A percentile compares a stretch with the other conserved stretches of the same genome.
Conservation (phyloP, 1,140 invertebrate genomes). For the Scylla paramamosain region DNA sequence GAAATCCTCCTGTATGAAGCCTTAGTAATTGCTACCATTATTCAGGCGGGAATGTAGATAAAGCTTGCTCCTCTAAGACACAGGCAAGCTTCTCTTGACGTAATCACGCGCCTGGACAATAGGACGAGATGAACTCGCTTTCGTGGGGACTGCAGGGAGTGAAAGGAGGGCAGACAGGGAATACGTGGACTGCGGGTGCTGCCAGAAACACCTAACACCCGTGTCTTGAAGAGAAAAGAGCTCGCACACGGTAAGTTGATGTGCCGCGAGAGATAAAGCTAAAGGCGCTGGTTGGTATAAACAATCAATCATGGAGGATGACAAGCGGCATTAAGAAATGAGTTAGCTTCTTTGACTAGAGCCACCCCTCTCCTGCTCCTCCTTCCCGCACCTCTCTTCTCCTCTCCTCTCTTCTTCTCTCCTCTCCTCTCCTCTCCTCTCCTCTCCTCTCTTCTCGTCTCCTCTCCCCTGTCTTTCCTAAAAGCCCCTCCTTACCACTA, state of each 20-base stretch:
- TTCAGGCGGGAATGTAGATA: not conserved
- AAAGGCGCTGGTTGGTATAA: not conserved
- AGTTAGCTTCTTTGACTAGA: not conserved
- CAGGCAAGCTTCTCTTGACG: not conserved
- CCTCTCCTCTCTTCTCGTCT: not conserved
- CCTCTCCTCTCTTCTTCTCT: not conserved
- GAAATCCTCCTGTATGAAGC: not conserved
- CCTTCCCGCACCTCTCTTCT: not conserved
- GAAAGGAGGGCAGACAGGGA: not conserved
- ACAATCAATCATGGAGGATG: constrained; percentile 14
- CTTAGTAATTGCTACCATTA: not conserved
- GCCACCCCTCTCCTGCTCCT: not conserved
- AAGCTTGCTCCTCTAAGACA: not conserved
- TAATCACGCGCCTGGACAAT: not conserved
- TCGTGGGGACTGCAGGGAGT: not conserved
- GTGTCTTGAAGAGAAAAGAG: not conserved
- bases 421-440: not conserved
- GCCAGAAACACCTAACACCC: not conserved
- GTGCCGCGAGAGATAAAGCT: not conserved
- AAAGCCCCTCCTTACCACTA: no score
- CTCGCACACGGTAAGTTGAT: not conserved
- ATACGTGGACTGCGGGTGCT: not conserved
- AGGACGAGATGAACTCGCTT: not conserved
- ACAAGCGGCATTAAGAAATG: constrained; percentile 26
- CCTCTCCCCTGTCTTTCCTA: not conserved